A percentile compares a stretch with the other conserved stretches of the same genome.
Evolutionary conservation across 2,797 vertebrate species (phyloP).

Genomic region (Lateolabrax maculatus): DNA sequence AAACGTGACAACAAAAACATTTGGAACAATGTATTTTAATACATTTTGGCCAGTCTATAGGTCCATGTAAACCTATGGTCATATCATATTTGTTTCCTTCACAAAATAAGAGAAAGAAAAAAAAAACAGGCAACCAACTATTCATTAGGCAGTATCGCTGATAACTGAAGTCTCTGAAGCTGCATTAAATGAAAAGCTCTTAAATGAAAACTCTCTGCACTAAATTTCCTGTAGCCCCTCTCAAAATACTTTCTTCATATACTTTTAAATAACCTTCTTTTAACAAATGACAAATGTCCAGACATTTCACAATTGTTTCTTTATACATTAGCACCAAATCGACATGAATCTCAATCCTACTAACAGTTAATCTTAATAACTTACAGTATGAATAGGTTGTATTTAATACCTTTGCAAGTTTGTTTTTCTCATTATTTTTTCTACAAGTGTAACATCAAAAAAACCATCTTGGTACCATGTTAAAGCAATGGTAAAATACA

Average conservation of each 20-base stretch:
- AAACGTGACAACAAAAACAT: constrained; percentile 33
- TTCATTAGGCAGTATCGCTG: constrained; percentile 72
- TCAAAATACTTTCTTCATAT: constrained; percentile 47
- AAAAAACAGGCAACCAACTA: constrained; percentile 60
- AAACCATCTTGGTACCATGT: constrained; percentile 46
- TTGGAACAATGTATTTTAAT: constrained; percentile 72
- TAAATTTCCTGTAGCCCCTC: constrained; percentile 16
- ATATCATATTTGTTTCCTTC: constrained; percentile 57
- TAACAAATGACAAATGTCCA: constrained; percentile 48
- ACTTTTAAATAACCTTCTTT: constrained; percentile 50
- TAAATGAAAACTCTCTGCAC: constrained; percentile 43
- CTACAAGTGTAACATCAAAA: constrained; percentile 55
- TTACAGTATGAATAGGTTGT: constrained; percentile 36
- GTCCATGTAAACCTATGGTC: constrained; percentile 57
- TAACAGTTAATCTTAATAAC: constrained; percentile 29
- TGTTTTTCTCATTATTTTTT: constrained; percentile 54
- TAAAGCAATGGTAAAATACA: constrained; percentile 61
- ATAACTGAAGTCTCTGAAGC: constrained; percentile 66
- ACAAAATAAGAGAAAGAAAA: constrained; percentile 62
- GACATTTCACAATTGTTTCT: constrained; percentile 54
- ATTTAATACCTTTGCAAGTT: constrained; percentile 45
- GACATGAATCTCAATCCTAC: constrained; percentile 56
- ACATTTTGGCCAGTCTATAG: constrained; percentile 54
- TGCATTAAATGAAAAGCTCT: constrained; percentile 52
- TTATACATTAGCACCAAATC: constrained; percentile 81